phyloP scores from a whole-genome alignment of 2,113 vertebrate genomes.

The Stegostoma tigrinum region DNA sequence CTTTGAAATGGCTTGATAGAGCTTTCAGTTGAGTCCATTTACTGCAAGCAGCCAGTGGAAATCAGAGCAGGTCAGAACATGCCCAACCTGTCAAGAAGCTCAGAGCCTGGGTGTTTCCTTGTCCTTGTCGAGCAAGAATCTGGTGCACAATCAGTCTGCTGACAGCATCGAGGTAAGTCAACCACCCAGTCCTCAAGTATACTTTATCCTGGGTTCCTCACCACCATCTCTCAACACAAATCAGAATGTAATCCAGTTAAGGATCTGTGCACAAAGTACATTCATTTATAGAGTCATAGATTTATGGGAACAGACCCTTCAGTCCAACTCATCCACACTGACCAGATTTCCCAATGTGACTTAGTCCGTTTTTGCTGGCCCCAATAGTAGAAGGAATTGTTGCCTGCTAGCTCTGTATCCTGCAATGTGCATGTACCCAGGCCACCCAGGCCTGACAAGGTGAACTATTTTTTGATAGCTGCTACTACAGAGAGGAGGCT shows the following conservation, averaged over 20 bases:
- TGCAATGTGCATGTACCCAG: neutral
- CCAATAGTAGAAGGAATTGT: too few relatives aligned
- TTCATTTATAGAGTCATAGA: neutral
- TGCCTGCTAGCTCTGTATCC: neutral
- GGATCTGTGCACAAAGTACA: neutral
- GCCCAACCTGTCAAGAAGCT: neutral
- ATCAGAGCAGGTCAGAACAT: neutral
- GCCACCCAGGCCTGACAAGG: neutral
- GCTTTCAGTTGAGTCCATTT: neutral
- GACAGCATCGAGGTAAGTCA: neutral
- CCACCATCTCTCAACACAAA: neutral
- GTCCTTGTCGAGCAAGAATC: too few relatives aligned
- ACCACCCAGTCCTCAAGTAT: neutral
- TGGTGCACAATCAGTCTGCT: neutral
- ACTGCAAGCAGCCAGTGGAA: neutral
- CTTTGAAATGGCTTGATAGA: neutral
- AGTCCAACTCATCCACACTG: too few relatives aligned
- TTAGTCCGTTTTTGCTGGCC: neutral
- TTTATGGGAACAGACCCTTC: too few relatives aligned
- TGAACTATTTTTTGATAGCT: neutral
- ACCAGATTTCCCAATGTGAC: too few relatives aligned
- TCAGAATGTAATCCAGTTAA: neutral
- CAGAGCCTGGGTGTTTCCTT: neutral
- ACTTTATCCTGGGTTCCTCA: neutral
- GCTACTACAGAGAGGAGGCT: neutral